phyloP scores from a whole-genome alignment of 2,888 invertebrate genomes.

The Apotomis turbidana region DNA sequence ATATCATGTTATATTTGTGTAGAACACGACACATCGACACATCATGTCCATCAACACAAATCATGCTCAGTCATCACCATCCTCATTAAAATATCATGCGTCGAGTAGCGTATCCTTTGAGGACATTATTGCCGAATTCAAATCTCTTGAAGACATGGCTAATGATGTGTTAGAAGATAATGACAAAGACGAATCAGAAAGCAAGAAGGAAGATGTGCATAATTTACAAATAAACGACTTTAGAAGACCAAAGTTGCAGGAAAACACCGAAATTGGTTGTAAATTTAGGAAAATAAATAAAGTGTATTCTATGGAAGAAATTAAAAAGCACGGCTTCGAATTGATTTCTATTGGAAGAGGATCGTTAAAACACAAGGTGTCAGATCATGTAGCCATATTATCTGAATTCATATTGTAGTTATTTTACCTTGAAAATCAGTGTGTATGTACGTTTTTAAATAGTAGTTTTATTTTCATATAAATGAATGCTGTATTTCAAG shows the following conservation, averaged over 20 bases:
- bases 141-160: conserved; percentile 60
- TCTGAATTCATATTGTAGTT: conserved; percentile 72
- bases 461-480: conserved; percentile 32
- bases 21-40: conserved; percentile 64
- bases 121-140: conserved; percentile 66
- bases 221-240: conserved; percentile 65
- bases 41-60: conserved; percentile 61
- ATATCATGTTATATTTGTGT: conserved; percentile 55
- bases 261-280: conserved; percentile 49
- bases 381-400: conserved; percentile 60
- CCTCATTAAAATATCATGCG: conserved; percentile 48
- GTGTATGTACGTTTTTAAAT: conserved; percentile 43
- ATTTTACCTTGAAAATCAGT: background rate
- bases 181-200: conserved; percentile 36
- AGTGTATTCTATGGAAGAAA: conserved; percentile 65
- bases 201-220: conserved; percentile 39
- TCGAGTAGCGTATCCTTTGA: conserved; percentile 54
- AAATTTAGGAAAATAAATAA: conserved; percentile 60
- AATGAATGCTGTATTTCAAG: background rate
- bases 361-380: conserved; percentile 52
- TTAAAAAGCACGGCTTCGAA: conserved; percentile 62
- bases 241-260: conserved; percentile 64
- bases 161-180: conserved; percentile 48
- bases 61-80: conserved; percentile 50
- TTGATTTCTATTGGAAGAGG: conserved; percentile 50